Percentiles rank a stretch among this genome's conserved stretches.
These are phyloP conservation scores for Furnarius figulus DNA, from an alignment of 2,113 vertebrate species.

Conservation along the genomic window DNA sequence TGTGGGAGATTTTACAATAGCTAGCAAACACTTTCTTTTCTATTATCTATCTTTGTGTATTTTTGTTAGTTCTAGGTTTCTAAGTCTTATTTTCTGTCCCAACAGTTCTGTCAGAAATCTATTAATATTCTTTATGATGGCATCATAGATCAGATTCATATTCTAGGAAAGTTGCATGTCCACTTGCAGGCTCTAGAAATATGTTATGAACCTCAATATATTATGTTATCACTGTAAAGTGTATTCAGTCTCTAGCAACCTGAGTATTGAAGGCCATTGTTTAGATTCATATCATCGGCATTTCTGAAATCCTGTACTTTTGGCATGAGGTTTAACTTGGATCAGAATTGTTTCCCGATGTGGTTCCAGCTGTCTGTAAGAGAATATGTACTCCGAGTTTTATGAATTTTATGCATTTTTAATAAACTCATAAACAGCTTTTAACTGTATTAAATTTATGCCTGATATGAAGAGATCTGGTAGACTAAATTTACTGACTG, in stretches of 20 bases:
- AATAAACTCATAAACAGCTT: not conserved
- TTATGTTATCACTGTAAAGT: not conserved
- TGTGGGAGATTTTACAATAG: not conserved
- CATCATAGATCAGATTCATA: not conserved
- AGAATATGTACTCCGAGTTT: not conserved
- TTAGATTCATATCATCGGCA: not conserved
- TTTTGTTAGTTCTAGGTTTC: not conserved
- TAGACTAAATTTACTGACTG: not conserved
- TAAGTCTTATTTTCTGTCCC: not conserved
- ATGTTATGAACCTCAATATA: not conserved
- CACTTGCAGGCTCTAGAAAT: not conserved
- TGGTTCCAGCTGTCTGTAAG: not conserved
- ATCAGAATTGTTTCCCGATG: not conserved
- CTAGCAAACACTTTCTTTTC: not conserved
- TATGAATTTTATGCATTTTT: not conserved
- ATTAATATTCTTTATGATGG: not conserved
- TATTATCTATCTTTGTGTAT: not conserved
- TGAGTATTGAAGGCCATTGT: not conserved
- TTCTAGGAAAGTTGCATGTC: not conserved
- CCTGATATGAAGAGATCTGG: not conserved
- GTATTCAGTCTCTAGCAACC: not conserved
- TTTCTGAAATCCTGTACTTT: not conserved
- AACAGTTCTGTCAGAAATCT: not conserved
- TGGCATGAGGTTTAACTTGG: not conserved
- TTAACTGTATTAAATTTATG: constrained; percentile 18